These are phyloP conservation scores for Aldabrachelys gigantea DNA, from an alignment of 2,113 vertebrate species.

Conservation along the genomic window DNA sequence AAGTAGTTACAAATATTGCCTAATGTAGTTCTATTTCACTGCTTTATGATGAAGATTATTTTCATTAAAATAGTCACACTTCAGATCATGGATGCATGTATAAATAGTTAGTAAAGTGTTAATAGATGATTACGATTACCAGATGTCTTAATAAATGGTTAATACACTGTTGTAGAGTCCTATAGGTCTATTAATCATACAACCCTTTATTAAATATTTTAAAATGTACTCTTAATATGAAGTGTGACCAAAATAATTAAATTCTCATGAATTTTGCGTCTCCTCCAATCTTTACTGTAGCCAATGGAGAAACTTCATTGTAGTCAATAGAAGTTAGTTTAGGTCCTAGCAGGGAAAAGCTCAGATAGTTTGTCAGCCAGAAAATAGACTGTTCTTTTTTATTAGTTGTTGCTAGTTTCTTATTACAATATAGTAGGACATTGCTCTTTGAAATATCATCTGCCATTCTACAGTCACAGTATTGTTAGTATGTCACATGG, in stretches of 20 bases:
- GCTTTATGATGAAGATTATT: not conserved
- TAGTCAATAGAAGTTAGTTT: not conserved
- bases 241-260: not conserved
- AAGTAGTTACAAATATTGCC: not conserved
- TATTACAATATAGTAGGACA: not conserved
- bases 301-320: not conserved
- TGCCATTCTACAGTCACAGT: not conserved
- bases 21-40: not conserved
- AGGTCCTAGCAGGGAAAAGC: not conserved
- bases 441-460: not conserved
- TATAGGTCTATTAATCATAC: not conserved
- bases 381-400: not conserved
- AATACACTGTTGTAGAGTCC: not conserved
- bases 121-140: not conserved
- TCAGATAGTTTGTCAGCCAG: not conserved
- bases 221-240: not conserved
- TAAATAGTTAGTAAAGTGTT: not conserved
- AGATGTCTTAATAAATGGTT: not conserved
- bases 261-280: not conserved
- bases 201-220: not conserved
- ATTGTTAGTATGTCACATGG: not conserved
- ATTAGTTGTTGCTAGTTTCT: not conserved
- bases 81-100: not conserved
- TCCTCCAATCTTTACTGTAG: not conserved
- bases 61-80: accelerated